Base-by-base conservation (phyloP, 2,888 invertebrate species). In the Lepidocyrtoides sp. region DNA sequence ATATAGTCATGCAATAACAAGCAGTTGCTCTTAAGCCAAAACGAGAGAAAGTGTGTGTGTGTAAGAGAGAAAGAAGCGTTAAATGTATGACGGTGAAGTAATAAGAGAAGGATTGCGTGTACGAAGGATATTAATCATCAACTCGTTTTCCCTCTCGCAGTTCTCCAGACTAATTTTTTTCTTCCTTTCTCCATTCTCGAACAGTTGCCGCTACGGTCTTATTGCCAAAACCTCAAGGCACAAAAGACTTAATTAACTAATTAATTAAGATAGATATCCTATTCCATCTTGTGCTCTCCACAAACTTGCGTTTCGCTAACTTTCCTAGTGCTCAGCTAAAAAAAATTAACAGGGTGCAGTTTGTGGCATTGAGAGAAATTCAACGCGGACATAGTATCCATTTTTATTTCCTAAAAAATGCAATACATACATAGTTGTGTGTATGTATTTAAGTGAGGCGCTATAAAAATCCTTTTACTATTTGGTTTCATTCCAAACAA, bases 211-310 rank as follows among this genome's bases (percentile, higher is more conserved):
- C 26, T 48, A 32, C 44, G 0, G 23, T 20, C 86, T 23, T 23
- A 41, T 60, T 87, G 63, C 32, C 36, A 63, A 88, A 63, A 69
- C 88, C 88, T 54, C 66, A 48, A 88, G 88, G 88, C 88, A 88
- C 44, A 72, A 75, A 72, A 83, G 82, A 83, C 89, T 89, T 89
- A 89, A 89, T 82, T 89, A 89, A 89, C 83, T 89, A 89, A 89
- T 89, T 89, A 89, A 89, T 89, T 89, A 89, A 89, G 89, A 89
- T 83, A 89, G 82, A 89, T 83, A 89, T 89, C 72, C 69, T 48
- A 23, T 63, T 89, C 89, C 57, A 83, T 66, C 54, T 81, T 48
- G 10, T 63, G 29, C 66, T 17, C 36, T 69, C 66, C 57, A 60
- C 66, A 66, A 66, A 66, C 29, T 72, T 72, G 72, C 72, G 41